Evolutionary conservation across 2,888 invertebrate species (phyloP).

Genomic region (Spialia ferax): DNA sequence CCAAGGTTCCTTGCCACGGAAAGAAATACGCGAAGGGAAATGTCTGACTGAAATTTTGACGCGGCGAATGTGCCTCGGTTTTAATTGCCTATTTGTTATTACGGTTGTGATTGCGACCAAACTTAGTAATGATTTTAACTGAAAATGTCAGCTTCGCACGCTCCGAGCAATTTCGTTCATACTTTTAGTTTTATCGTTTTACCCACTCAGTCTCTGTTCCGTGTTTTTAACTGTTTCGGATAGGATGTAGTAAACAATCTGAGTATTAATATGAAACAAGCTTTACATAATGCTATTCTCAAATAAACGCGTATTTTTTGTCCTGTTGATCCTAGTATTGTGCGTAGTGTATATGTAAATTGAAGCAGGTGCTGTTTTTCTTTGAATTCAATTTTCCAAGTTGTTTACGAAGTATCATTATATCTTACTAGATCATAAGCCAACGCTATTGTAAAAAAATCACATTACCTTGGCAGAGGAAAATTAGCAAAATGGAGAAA

Average conservation of each 20-base stretch:
- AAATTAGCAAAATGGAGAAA: too few species aligned
- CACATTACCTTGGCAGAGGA: too few species aligned
- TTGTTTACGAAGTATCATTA: not conserved
- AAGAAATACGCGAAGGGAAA: not conserved
- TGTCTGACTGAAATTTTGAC: not conserved
- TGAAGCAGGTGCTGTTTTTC: conserved; percentile 4
- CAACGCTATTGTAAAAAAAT: too few species aligned
- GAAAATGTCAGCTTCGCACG: not conserved
- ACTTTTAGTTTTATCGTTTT: too few species aligned
- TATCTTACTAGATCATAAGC: too few species aligned
- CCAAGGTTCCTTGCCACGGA: conserved; percentile 42
- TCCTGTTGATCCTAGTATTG: conserved; percentile 2
- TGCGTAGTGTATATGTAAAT: conserved; percentile 20
- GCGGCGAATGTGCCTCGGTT: not conserved
- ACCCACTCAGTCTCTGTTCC: too few species aligned
- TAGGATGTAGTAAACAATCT: conserved; percentile 18
- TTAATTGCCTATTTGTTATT: not conserved
- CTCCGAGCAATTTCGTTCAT: too few species aligned
- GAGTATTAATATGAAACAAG: conserved; percentile 6
- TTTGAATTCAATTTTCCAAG: conserved; percentile 3
- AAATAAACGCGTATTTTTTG: not conserved
- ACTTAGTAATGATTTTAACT: not conserved
- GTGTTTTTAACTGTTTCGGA: not conserved
- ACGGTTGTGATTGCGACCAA: not conserved
- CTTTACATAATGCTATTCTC: conserved; percentile 5